A percentile compares a stretch with the other conserved stretches of the same genome.
These are phyloP conservation scores for Caenorhabditis virilis DNA, from an alignment of 2,888 invertebrate genomes.

Conservation along the genomic window DNA sequence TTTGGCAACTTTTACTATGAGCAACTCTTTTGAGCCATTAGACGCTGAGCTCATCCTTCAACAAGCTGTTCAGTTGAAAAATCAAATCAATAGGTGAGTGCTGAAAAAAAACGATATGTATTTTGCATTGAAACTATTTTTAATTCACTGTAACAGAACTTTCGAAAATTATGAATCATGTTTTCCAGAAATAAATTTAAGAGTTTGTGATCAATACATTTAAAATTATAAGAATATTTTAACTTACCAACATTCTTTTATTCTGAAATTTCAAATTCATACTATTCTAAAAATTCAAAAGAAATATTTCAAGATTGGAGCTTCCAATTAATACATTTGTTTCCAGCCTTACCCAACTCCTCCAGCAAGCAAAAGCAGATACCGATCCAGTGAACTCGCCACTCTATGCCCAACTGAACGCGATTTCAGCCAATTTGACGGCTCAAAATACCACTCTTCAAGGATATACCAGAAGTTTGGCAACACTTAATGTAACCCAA, in stretches of 20 bases:
- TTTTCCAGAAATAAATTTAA: too few relatives aligned
- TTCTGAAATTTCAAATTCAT: too few relatives aligned
- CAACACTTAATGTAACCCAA: constrained; percentile 5
- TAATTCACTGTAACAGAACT: too few relatives aligned
- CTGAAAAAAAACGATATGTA: not conserved
- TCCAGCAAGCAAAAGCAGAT: constrained; percentile 6
- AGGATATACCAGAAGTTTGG: constrained; percentile 9
- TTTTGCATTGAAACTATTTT: too few relatives aligned
- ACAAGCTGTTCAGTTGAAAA: constrained; percentile 18
- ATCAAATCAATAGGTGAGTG: constrained; percentile 14
- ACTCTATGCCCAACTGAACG: constrained; percentile 16
- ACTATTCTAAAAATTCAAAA: too few relatives aligned
- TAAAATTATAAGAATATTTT: too few relatives aligned
- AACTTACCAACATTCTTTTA: too few relatives aligned
- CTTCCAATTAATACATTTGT: too few relatives aligned
- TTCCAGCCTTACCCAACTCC: too few relatives aligned
- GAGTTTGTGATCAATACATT: too few relatives aligned
- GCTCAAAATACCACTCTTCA: constrained; percentile 15
- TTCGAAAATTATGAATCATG: too few relatives aligned
- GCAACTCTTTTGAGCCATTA: constrained; percentile 1
- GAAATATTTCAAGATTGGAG: too few relatives aligned
- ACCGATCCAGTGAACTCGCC: constrained; percentile 16
- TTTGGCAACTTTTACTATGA: constrained; percentile 13
- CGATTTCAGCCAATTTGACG: constrained; percentile 2
- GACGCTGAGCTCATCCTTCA: constrained; percentile 24